A percentile compares a stretch with the other conserved stretches of the same genome.
Evolutionary conservation across 2,797 vertebrate genomes (phyloP).

Genomic region (Oryzias sinensis): DNA sequence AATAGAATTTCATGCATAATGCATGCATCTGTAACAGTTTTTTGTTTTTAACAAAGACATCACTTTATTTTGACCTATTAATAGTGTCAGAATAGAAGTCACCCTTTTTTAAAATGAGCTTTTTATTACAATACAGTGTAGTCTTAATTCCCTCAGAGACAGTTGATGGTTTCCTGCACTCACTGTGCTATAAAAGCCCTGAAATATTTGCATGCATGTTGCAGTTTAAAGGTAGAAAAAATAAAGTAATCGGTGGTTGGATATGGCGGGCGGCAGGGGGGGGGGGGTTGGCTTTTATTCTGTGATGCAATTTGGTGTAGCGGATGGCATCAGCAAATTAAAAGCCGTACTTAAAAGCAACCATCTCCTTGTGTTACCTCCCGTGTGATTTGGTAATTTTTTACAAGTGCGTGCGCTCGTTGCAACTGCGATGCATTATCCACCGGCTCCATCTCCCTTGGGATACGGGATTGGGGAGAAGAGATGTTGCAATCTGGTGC

Average conservation of each 20-base stretch:
- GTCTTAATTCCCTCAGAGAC: not conserved
- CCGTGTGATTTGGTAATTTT: conserved; percentile 34
- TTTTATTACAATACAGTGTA: not conserved
- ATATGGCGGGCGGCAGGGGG: no score
- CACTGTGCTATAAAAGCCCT: not conserved
- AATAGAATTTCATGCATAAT: conserved; percentile 59
- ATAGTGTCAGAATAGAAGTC: conserved; percentile 1
- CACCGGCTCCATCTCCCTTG: conserved; percentile 16
- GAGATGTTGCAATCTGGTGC: conserved; percentile 4
- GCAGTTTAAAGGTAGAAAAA: conserved; percentile 11
- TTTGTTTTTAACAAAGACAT: conserved; percentile 23
- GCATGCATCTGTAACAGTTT: conserved; percentile 28
- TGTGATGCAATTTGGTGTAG: conserved; percentile 31
- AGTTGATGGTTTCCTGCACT: not conserved
- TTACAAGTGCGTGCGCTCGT: conserved; percentile 9
- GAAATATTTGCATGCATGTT: not conserved
- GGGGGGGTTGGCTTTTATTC: conserved; percentile 36
- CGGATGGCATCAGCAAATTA: conserved; percentile 52
- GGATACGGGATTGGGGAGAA: not conserved
- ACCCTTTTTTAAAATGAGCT: not conserved
- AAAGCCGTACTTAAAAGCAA: conserved; percentile 43
- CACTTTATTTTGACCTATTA: conserved; percentile 17
- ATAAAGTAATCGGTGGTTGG: not conserved
- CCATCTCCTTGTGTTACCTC: conserved; percentile 42
- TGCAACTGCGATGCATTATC: conserved; percentile 41